phyloP scores from a whole-genome alignment of 2,113 vertebrate species.

The Aleadryas rufinucha region DNA sequence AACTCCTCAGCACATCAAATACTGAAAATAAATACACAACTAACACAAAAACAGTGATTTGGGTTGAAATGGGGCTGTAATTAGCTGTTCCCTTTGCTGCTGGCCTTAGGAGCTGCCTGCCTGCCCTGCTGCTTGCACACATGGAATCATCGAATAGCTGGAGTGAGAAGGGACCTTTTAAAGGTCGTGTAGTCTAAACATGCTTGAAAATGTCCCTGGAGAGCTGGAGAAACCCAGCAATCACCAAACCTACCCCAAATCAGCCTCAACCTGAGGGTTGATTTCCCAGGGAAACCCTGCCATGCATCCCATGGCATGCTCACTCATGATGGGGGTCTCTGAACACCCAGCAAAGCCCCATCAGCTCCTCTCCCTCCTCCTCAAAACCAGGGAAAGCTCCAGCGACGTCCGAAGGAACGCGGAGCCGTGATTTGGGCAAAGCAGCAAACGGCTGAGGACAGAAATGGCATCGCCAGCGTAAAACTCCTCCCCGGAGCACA shows the following conservation, averaged over 20 bases:
- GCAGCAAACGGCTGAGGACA: conserved; percentile 41
- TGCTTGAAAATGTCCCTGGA: accelerated
- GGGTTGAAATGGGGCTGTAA: neutral
- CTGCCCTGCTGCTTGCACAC: neutral
- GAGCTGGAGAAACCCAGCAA: neutral
- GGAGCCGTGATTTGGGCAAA: conserved; percentile 39
- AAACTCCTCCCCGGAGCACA: conserved; percentile 65
- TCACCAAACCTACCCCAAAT: neutral
- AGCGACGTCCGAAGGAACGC: neutral
- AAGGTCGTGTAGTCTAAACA: neutral
- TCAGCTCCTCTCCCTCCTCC: neutral
- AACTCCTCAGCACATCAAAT: neutral
- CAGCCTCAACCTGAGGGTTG: neutral
- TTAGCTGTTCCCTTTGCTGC: neutral
- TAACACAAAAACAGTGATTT: neutral
- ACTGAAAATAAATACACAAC: neutral
- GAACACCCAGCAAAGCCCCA: neutral
- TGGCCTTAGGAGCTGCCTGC: neutral
- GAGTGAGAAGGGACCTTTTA: neutral
- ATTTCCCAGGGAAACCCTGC: neutral
- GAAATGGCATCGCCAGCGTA: conserved; percentile 24
- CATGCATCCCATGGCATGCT: accelerated
- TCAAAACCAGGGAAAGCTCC: accelerated
- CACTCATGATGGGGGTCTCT: accelerated
- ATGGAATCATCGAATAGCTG: neutral